phyloP scores from a whole-genome alignment of 1,140 invertebrate genomes.

The Bilobella aurantiaca region DNA sequence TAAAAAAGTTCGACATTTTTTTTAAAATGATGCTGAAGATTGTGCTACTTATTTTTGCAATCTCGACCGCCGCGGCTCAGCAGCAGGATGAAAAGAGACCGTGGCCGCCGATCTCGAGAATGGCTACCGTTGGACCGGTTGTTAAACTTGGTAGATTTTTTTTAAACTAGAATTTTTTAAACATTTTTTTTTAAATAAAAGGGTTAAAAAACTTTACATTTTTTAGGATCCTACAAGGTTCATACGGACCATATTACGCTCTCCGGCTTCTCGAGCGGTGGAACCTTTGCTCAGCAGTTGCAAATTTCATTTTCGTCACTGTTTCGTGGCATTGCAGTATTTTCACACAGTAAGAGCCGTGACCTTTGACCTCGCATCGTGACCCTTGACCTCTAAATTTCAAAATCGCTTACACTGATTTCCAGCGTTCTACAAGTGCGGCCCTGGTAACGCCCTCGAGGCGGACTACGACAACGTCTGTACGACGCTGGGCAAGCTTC shows the following conservation, averaged over 20 bases:
- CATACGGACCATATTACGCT: slow-evolving; percentile 14
- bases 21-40: no score
- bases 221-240: background rate
- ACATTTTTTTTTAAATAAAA: no score
- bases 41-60: no score
- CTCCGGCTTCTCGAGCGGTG: slow-evolving; percentile 25
- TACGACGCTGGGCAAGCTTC: slow-evolving; percentile 8
- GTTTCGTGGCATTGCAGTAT: slow-evolving; percentile 25
- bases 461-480: slow-evolving; percentile 24
- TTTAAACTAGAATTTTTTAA: no score
- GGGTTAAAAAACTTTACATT: background rate
- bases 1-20: no score
- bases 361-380: background rate
- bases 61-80: no score
- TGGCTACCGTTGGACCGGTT: no score
- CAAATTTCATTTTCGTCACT: slow-evolving; percentile 18
- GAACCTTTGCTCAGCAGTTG: slow-evolving; percentile 27
- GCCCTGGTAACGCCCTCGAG: slow-evolving; percentile 1
- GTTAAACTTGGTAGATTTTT: no score
- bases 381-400: background rate
- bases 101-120: no score
- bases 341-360: slow-evolving; percentile 23
- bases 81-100: no score
- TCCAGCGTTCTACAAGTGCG: slow-evolving; percentile 27
- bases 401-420: background rate